phyloP scores from a whole-genome alignment of 1,140 invertebrate species.

The Hyles euphorbiae region DNA sequence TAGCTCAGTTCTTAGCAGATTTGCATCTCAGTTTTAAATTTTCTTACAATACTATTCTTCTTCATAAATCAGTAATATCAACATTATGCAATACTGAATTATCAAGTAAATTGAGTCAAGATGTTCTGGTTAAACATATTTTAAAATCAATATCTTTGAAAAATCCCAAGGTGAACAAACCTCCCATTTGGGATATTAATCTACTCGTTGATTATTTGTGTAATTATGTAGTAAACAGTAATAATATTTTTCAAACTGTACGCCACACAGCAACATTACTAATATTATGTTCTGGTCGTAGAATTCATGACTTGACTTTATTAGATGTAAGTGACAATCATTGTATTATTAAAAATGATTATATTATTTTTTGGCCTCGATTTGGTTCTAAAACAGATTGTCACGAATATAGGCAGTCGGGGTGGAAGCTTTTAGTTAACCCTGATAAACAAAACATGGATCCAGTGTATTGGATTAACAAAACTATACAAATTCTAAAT shows the following conservation, averaged over 20 bases:
- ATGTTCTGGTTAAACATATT: conserved; percentile 23
- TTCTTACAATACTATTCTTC: conserved; percentile 19
- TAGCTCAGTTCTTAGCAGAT: conserved; percentile 21
- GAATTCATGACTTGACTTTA: no score
- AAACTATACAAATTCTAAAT: conserved; percentile 20
- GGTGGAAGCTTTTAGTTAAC: conserved; percentile 27
- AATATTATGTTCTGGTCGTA: no score
- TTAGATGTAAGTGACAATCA: conserved; percentile 19
- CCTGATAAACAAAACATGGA: conserved; percentile 21
- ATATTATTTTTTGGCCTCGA: conserved; percentile 28
- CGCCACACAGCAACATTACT: no score
- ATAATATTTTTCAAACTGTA: conserved; percentile 22
- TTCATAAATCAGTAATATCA: conserved; percentile 25
- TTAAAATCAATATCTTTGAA: conserved; percentile 22
- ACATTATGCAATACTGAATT: conserved; percentile 40
- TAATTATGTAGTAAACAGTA: conserved; percentile 8
- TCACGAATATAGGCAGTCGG: conserved; percentile 20
- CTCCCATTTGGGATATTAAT: conserved; percentile 33
- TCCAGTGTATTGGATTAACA: conserved; percentile 30
- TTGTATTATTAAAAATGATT: conserved; percentile 16
- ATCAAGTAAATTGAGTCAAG: conserved; percentile 8
- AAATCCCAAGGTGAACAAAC: conserved; percentile 15
- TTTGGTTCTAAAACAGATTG: conserved; percentile 35
- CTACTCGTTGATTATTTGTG: conserved; percentile 7
- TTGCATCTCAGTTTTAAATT: conserved; percentile 12